Base-by-base conservation (phyloP, 2,888 invertebrate species). In the Hydrotaea diabolus region DNA sequence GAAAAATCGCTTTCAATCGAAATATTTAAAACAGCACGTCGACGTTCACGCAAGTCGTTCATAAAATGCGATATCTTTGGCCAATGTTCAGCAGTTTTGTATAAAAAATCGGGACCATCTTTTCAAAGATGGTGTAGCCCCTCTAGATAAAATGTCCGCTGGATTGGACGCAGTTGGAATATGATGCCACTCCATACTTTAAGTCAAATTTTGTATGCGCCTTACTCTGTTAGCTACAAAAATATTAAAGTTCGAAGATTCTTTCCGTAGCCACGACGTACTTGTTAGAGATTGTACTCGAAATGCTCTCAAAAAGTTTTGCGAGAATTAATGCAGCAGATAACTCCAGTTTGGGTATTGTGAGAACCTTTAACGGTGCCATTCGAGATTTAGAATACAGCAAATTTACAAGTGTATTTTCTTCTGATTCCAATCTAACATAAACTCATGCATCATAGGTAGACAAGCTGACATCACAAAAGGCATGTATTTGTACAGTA, bases 291-390 rank as follows among this genome's bases (percentile, higher is more conserved):
- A 46, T 2, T n/a, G 46, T 15, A 2, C n/a, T 46, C n/a, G 46
- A 46, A 46, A 46, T 15, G 9, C n/a, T 2, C 2, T 62, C 46
- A 0, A 26, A 31, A 59, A 85, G 23, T n/a, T 81, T 23, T 11
- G 81, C 73, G n/a, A 80, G 46, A 5, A 84, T 21, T 11, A 49
- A 64, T 0, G 86, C 82, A 15, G 83, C 83, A 39, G 76, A 82
- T 8, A 86, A 55, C 39, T 86, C 83, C 5, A 86, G 59, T 62
- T 85, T 87, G 0, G 86, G 85, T 19, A 86, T 75, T 9, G 86
- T 81, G 1, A 83, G 66, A 13, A 75, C 49, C 11, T 85, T 85
- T 23, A 78, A 39, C 3, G 75, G 59, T 9, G n/a, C 80, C 75
- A 55, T 66, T 4, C 64, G 43, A 0, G 81, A 81, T 13, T 79